phyloP scores from a whole-genome alignment of 2,113 vertebrate genomes.

The Tichodroma muraria region DNA sequence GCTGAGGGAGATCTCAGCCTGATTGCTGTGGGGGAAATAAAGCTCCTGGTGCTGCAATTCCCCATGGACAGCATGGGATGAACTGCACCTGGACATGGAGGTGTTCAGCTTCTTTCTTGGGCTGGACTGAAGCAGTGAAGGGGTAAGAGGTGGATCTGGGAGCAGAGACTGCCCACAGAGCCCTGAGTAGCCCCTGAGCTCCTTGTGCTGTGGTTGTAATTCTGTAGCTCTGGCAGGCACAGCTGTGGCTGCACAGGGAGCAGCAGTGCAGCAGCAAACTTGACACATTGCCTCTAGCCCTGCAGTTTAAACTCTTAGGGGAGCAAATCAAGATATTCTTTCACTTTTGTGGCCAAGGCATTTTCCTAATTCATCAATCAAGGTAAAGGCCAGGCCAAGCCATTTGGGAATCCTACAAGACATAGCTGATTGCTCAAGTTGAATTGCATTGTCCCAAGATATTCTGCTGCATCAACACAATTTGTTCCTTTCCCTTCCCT shows the following conservation, averaged over 20 bases:
- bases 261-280: not conserved
- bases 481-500: not conserved
- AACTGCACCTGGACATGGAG: not conserved
- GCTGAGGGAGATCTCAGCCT: not conserved
- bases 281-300: not conserved
- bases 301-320: not conserved
- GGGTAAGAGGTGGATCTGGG: not conserved
- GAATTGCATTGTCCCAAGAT: not conserved
- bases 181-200: not conserved
- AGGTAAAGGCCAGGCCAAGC: not conserved
- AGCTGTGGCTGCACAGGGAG: not conserved
- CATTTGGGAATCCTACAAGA: not conserved
- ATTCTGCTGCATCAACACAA: not conserved
- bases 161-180: not conserved
- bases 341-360: not conserved
- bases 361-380: not conserved
- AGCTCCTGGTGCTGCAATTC: not conserved
- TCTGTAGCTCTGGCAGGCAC: not conserved
- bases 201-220: fast-evolving
- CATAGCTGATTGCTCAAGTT: not conserved
- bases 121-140: not conserved
- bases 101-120: not conserved
- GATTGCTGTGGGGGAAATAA: not conserved
- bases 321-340: not conserved
- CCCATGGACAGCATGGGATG: not conserved